Evolutionary conservation across 1,140 invertebrate genomes (phyloP).

Genomic region (Saccostrea cuccullata): DNA sequence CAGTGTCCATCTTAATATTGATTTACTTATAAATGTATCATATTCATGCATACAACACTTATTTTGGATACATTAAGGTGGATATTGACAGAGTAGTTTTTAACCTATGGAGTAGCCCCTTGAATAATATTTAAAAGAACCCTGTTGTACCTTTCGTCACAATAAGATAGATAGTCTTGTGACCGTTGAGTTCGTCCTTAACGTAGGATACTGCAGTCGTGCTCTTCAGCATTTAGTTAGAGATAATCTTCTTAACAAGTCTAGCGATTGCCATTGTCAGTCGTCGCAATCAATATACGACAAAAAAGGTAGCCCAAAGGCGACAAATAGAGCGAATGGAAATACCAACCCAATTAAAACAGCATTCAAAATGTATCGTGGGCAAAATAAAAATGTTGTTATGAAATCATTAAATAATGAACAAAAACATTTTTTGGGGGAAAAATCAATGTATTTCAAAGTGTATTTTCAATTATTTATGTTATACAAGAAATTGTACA

Average conservation of each 20-base stretch:
- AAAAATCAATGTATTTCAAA: background rate
- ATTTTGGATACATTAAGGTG: background rate
- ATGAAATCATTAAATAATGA: background rate
- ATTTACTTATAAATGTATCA: background rate
- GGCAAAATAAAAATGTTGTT: background rate
- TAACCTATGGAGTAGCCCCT: too few relatives aligned
- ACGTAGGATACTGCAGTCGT: background rate
- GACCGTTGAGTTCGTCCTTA: background rate
- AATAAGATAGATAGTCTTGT: background rate
- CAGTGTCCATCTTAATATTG: background rate
- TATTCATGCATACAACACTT: background rate
- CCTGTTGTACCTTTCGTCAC: background rate
- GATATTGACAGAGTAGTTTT: background rate
- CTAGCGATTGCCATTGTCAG: background rate
- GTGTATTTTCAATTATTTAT: background rate
- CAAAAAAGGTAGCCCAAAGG: background rate
- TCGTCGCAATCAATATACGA: background rate
- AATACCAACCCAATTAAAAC: background rate
- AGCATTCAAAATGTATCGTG: background rate
- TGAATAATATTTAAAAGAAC: background rate
- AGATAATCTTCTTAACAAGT: conserved; percentile 17
- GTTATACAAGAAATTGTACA: background rate
- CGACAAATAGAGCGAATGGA: background rate
- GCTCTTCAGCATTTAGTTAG: background rate
- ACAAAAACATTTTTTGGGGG: background rate